Percentiles rank a stretch among this genome's conserved stretches.
Conservation (phyloP, 2,113 vertebrate genomes). For the Turdus rufiventris region DNA sequence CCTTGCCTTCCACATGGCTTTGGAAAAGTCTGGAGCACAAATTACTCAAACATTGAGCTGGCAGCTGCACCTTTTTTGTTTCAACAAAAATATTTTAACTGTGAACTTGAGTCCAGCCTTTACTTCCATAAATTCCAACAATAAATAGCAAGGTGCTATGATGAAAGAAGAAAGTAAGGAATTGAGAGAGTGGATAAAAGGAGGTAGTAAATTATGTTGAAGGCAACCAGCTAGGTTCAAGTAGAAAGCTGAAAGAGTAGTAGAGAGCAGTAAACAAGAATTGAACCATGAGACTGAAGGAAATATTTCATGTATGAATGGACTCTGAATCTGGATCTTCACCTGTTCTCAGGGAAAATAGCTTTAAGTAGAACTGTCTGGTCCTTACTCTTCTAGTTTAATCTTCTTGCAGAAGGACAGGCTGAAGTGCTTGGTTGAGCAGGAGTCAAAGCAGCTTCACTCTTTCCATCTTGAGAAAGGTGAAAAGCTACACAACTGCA, state of each 20-base stretch:
- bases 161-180: neutral
- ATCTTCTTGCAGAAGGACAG: neutral
- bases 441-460: neutral
- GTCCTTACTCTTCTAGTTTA: neutral
- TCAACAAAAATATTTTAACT: neutral
- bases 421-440: neutral
- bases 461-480: neutral
- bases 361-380: neutral
- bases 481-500: neutral
- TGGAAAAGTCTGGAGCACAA: neutral
- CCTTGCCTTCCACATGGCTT: neutral
- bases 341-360: fast-evolving
- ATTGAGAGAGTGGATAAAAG: neutral
- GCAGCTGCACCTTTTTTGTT: neutral
- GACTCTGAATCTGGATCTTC: neutral
- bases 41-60: neutral
- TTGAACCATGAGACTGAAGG: neutral
- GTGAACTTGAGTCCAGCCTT: neutral
- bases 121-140: neutral
- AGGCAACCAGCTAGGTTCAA: neutral
- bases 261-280: neutral
- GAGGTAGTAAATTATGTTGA: fast-evolving
- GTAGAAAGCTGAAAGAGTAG: neutral
- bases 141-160: neutral
- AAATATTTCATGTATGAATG: neutral